Conservation (phyloP, 2,797 vertebrate species). For the Cheirogaleus major region DNA sequence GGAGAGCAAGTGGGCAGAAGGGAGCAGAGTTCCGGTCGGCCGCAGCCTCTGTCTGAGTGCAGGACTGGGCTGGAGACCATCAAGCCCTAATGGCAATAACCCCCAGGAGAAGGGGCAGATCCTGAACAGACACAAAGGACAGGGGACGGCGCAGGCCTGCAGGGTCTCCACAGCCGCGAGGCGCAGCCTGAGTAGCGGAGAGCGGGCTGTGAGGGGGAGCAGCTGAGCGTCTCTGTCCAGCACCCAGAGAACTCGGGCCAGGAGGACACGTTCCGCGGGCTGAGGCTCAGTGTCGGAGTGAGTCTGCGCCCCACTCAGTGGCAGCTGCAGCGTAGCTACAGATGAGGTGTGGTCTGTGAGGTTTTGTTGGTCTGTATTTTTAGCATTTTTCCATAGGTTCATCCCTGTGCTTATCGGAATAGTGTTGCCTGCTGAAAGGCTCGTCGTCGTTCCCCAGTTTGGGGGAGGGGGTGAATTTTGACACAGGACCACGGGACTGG, state of each 20-base stretch:
- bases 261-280: neutral
- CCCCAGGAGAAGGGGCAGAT: accelerated
- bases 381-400: neutral
- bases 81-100: neutral
- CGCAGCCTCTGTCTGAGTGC: no score
- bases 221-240: neutral
- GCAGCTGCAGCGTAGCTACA: neutral
- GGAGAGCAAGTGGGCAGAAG: neutral
- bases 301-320: accelerated
- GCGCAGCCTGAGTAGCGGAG: neutral
- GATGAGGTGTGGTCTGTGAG: accelerated
- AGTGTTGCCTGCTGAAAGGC: neutral
- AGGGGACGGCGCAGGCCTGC: neutral
- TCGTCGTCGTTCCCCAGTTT: accelerated
- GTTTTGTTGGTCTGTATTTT: neutral
- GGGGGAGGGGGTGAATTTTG: neutral
- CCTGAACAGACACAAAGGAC: neutral
- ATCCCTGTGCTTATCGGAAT: neutral
- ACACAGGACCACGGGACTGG: neutral
- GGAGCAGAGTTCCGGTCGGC: accelerated
- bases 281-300: no score
- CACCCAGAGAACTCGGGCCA: neutral
- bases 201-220: no score
- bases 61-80: neutral
- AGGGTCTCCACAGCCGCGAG: no score